Evolutionary conservation across 2,797 vertebrate species (phyloP).

Genomic region (Trichosurus vulpecula): DNA sequence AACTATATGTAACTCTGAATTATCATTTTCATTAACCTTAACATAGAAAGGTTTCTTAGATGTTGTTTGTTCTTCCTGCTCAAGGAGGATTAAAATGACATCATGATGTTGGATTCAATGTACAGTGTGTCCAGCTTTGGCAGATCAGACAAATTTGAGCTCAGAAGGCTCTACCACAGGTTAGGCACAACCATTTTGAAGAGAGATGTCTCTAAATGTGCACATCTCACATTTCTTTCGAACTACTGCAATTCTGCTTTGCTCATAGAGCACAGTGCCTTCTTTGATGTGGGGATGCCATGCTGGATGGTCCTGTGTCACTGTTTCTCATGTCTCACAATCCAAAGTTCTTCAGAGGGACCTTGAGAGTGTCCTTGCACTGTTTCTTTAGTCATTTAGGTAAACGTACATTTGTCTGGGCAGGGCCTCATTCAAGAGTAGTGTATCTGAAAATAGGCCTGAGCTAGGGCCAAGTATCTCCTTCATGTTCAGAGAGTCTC

Average conservation of each 20-base stretch:
- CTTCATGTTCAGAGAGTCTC: no score
- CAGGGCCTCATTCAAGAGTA: no score
- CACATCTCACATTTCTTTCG: neutral
- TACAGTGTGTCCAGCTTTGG: neutral
- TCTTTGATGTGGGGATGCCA: neutral
- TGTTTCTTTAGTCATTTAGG: neutral
- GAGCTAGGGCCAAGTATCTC: no score
- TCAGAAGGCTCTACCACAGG: neutral
- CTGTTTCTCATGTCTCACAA: neutral
- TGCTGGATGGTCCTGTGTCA: neutral
- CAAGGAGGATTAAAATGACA: neutral
- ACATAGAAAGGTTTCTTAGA: neutral
- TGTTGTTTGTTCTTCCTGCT: neutral
- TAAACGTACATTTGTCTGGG: no score
- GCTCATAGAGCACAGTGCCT: neutral
- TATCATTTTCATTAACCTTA: neutral
- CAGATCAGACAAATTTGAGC: neutral
- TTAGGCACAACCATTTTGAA: neutral
- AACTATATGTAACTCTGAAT: neutral
- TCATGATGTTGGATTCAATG: neutral
- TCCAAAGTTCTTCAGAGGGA: neutral
- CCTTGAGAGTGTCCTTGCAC: neutral
- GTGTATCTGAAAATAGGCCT: no score
- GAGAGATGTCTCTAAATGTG: neutral
- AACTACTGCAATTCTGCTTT: neutral